Base-by-base conservation (phyloP, 2,797 vertebrate genomes). In the Buceros bicornis region DNA sequence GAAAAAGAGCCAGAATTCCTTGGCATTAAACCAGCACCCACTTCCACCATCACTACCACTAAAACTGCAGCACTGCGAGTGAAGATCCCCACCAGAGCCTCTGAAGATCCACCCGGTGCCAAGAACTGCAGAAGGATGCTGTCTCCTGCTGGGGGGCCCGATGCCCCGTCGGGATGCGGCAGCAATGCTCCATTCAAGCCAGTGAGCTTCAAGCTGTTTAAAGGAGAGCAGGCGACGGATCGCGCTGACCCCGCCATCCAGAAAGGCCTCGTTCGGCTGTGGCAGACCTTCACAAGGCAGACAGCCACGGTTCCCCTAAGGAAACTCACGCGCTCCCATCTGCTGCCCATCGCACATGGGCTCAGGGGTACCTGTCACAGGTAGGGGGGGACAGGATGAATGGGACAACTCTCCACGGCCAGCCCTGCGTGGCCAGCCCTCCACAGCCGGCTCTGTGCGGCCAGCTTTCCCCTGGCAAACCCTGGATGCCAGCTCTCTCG, bases 231-330 rank as follows among this genome's bases (percentile, higher is more conserved):
- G 74, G 31, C 25, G 6, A 1, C 37, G 74, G 42, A 13, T 80
- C 21, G 6, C 5, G 1, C 81, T 33, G 50, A 56, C 11, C 54
- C 11, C 5, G 1, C 5, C 50, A 33, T 2, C 31, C 70, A 10
- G 45, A 47, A 47, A 47, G 45, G 17, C 45, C 45, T 19, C 6
- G 14, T 13, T 4, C 5, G 72, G 50, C 65, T 20, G 45, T 17
- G 80, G 42, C 90, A 88, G 21, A 65, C 25, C 29, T 71, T 25
- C 40, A 1, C 24, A 11, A 48, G 16, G 20, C 0, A 5, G 28
- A 5, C 2, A 2, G 3, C 74, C 15, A 0, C 14, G 57, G 14
- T 31, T 45, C 24, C 84, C 20, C 1, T 0, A 35, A 43, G 45
- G 22, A 71, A 73, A 10, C 24, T 2, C 42, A 31, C 16, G 10